Evolutionary conservation across 2,888 invertebrate species (phyloP).

Genomic region (Mellilla xanthometata): DNA sequence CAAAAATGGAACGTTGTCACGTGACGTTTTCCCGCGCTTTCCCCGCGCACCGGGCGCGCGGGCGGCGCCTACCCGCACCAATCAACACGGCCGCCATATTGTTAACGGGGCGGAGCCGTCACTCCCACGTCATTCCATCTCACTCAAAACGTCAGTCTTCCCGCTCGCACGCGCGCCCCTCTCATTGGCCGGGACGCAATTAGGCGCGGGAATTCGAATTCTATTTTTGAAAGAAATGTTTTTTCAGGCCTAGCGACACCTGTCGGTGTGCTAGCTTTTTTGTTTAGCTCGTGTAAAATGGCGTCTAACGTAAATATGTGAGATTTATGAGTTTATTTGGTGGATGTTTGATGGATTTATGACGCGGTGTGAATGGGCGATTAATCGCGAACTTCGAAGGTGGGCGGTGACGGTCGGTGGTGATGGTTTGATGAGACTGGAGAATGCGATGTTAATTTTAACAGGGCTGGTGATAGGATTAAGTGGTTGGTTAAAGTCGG

Average conservation of each 20-base stretch:
- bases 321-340: slow-evolving; percentile 67
- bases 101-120: slow-evolving; percentile 82
- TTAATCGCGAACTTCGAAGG: slow-evolving; percentile 53
- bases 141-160: slow-evolving; percentile 49
- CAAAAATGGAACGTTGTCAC: slow-evolving; percentile 23
- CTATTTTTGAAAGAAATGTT: slow-evolving; percentile 80
- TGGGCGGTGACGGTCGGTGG: slow-evolving; percentile 54
- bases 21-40: slow-evolving; percentile 59
- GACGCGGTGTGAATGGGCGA: slow-evolving; percentile 59
- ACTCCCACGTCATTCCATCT: slow-evolving; percentile 51
- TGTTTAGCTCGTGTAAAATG: slow-evolving; percentile 37
- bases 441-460: slow-evolving; percentile 15
- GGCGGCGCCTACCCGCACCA: slow-evolving; percentile 77
- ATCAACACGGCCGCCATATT: slow-evolving; percentile 86
- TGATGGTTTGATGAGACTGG: slow-evolving; percentile 43
- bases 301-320: slow-evolving; percentile 67
- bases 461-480: background rate
- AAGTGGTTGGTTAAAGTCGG: no score
- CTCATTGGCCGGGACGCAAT: slow-evolving; percentile 78
- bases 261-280: slow-evolving; percentile 38
- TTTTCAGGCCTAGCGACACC: slow-evolving; percentile 64
- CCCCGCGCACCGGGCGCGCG: slow-evolving; percentile 15
- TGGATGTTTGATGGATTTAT: slow-evolving; percentile 74
- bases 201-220: slow-evolving; percentile 80
- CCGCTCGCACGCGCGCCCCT: slow-evolving; percentile 59